A percentile compares a stretch with the other conserved stretches of the same genome.
phyloP scores from a whole-genome alignment of 2,113 vertebrate species.

The Trachemys scripta region DNA sequence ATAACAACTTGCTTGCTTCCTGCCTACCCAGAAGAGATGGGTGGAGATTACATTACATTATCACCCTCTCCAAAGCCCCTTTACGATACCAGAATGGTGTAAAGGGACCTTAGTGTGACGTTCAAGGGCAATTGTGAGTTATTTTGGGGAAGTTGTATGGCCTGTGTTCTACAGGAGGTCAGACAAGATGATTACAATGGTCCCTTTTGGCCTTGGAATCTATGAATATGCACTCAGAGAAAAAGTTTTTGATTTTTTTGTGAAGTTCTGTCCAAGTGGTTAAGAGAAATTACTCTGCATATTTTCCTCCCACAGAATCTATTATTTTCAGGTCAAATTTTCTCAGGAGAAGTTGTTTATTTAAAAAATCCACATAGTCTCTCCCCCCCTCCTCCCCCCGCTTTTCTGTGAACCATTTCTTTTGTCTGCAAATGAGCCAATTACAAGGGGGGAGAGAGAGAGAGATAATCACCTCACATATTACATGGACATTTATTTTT shows the following conservation, averaged over 20 bases:
- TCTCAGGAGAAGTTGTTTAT: conserved; percentile 48
- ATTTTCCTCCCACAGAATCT: conserved; percentile 35
- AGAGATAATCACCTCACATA: neutral
- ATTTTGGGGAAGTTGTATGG: neutral
- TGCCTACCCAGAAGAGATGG: neutral
- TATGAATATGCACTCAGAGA: neutral
- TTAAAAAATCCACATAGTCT: neutral
- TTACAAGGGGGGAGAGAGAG: neutral
- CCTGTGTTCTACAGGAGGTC: neutral
- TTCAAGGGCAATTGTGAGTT: neutral
- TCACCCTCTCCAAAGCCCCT: neutral
- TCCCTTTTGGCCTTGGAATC: neutral
- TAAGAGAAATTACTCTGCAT: conserved; percentile 26
- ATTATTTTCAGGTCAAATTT: conserved; percentile 18
- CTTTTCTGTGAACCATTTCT: conserved; percentile 14
- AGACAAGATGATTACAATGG: neutral
- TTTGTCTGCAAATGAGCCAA: neutral
- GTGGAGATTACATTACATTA: neutral
- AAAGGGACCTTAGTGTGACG: neutral
- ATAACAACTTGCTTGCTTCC: rapidly evolving
- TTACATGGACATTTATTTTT: neutral
- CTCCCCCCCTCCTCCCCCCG: neutral
- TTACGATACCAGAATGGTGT: neutral
- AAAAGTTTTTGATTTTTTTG: neutral
- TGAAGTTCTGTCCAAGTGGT: neutral